A percentile compares a stretch with the other conserved stretches of the same genome.
phyloP scores from a whole-genome alignment of 2,888 invertebrate genomes.

The Diarsia dahlii region DNA sequence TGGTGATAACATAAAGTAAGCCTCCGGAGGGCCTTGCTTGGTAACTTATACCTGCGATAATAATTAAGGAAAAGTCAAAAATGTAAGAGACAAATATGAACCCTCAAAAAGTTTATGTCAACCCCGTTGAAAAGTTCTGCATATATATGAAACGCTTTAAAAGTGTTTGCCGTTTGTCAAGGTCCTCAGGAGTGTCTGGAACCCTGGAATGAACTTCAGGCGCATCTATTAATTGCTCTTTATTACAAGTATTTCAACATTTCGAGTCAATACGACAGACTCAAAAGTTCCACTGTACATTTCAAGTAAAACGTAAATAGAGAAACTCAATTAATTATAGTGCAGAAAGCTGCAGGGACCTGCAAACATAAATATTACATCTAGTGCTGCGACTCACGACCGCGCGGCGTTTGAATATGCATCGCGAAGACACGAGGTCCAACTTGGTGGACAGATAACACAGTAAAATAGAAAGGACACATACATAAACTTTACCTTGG shows the following conservation, averaged over 20 bases:
- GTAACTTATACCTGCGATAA: neutral
- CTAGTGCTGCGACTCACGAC: slow-evolving; percentile 27
- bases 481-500: slow-evolving; percentile 60
- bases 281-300: slow-evolving; percentile 12
- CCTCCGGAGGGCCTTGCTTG: neutral
- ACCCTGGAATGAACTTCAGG: neutral
- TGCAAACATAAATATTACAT: slow-evolving; percentile 48
- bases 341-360: slow-evolving; percentile 36
- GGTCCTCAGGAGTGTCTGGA: neutral
- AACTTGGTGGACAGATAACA: slow-evolving; percentile 61
- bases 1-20: neutral
- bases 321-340: slow-evolving; percentile 49
- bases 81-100: neutral
- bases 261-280: slow-evolving; percentile 22
- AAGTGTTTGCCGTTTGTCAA: neutral
- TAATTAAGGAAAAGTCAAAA: neutral
- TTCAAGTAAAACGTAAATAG: slow-evolving; percentile 43
- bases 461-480: slow-evolving; percentile 64
- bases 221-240: neutral
- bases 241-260: neutral
- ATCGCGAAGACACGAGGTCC: slow-evolving; percentile 62
- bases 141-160: neutral
- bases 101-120: neutral
- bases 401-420: slow-evolving; percentile 64
- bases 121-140: neutral